These are phyloP conservation scores for Ibycter americanus DNA, from an alignment of 2,797 vertebrate genomes.

Conservation along the genomic window DNA sequence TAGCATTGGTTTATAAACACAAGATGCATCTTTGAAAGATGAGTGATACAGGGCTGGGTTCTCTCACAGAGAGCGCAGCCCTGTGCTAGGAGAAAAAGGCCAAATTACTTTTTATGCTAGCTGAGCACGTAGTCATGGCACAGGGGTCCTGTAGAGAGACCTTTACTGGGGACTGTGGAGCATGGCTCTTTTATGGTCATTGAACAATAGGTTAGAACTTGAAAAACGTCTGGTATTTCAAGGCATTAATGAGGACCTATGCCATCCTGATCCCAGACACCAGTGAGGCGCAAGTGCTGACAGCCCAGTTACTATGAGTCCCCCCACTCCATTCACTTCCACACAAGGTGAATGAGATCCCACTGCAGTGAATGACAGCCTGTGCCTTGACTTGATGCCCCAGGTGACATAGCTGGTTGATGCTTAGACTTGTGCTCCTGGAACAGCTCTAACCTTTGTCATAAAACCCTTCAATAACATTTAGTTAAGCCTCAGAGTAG, in stretches of 20 bases:
- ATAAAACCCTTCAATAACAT: neutral
- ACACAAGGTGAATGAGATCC: neutral
- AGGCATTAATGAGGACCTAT: neutral
- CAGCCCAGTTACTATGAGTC: neutral
- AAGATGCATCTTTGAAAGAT: neutral
- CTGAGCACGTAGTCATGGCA: neutral
- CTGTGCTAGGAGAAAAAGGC: neutral
- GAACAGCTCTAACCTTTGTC: neutral
- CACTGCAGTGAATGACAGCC: accelerated
- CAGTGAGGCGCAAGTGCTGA: neutral
- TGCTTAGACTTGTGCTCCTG: neutral
- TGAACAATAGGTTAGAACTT: neutral
- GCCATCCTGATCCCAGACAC: neutral
- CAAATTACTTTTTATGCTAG: neutral
- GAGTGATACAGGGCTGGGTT: accelerated
- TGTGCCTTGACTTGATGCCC: neutral
- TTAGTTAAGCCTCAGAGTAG: neutral
- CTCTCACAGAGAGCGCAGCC: neutral
- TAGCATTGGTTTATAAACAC: neutral
- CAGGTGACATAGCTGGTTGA: too few species aligned
- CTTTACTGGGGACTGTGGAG: too few species aligned
- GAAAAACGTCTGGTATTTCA: neutral
- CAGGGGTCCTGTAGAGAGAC: neutral
- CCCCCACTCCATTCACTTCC: neutral
- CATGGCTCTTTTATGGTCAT: accelerated